These are phyloP conservation scores for Tachuris rubrigastra DNA, from an alignment of 2,113 vertebrate species.

Conservation along the genomic window DNA sequence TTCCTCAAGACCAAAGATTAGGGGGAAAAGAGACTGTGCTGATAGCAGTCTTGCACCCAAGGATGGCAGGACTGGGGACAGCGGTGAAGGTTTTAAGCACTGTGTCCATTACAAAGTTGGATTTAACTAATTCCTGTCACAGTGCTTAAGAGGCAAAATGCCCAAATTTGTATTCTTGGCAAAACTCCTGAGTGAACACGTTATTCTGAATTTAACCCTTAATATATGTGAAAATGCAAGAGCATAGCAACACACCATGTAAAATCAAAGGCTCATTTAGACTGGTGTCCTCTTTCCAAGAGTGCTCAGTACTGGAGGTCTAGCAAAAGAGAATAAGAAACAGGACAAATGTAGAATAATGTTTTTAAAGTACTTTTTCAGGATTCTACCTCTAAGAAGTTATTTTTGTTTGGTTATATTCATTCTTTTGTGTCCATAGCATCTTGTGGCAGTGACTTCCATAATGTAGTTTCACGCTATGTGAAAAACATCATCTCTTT, in stretches of 20 bases:
- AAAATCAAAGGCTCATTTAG: neutral
- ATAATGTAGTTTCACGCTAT: neutral
- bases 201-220: conserved; percentile 14
- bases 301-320: neutral
- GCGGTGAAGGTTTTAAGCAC: neutral
- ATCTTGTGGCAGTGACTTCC: neutral
- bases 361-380: neutral
- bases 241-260: neutral
- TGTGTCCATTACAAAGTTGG: neutral
- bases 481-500: neutral
- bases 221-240: neutral
- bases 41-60: neutral
- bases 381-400: neutral
- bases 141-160: neutral
- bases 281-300: neutral
- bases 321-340: neutral
- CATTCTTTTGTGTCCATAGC: neutral
- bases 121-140: conserved; percentile 40
- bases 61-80: neutral
- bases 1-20: neutral
- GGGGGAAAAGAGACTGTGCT: neutral
- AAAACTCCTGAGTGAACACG: neutral
- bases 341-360: neutral
- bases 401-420: neutral
- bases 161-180: conserved; percentile 6